These are phyloP conservation scores for Dexiosoma caninum DNA, from an alignment of 2,888 invertebrate species.

Conservation along the genomic window DNA sequence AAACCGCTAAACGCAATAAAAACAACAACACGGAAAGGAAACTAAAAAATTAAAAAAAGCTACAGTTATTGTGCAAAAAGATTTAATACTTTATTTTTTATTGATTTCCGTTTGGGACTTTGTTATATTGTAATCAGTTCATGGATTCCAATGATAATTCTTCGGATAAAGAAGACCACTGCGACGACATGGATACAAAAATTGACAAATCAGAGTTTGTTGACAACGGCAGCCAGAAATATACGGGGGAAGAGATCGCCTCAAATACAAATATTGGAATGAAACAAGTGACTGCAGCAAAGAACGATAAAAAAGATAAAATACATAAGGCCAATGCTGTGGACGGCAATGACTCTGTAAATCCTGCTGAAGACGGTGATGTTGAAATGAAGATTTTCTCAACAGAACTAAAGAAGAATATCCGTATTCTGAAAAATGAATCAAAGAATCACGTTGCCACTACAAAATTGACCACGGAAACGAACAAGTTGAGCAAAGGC, in stretches of 20 bases:
- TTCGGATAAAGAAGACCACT: constrained; percentile 22
- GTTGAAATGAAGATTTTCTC: constrained; percentile 20
- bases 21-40: constrained; percentile 24
- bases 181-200: constrained; percentile 18
- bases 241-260: neutral
- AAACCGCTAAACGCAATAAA: constrained; percentile 55
- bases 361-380: neutral
- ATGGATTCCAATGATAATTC: constrained; percentile 49
- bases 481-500: neutral
- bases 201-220: neutral
- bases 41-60: constrained; percentile 33
- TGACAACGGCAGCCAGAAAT: neutral
- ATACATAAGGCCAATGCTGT: neutral
- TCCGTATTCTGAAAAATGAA: constrained; percentile 39
- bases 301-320: neutral
- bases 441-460: constrained; percentile 4
- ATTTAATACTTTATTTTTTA: neutral
- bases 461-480: constrained; percentile 1
- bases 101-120: neutral
- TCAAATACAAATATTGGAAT: constrained; percentile 17
- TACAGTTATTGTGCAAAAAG: constrained; percentile 10
- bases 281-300: constrained; percentile 48
- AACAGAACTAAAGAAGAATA: constrained; percentile 24
- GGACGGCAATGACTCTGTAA: neutral
- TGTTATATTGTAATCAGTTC: neutral